A percentile compares a stretch with the other conserved stretches of the same genome.
phyloP scores from a whole-genome alignment of 2,888 invertebrate species.

The Eledona agricola region DNA sequence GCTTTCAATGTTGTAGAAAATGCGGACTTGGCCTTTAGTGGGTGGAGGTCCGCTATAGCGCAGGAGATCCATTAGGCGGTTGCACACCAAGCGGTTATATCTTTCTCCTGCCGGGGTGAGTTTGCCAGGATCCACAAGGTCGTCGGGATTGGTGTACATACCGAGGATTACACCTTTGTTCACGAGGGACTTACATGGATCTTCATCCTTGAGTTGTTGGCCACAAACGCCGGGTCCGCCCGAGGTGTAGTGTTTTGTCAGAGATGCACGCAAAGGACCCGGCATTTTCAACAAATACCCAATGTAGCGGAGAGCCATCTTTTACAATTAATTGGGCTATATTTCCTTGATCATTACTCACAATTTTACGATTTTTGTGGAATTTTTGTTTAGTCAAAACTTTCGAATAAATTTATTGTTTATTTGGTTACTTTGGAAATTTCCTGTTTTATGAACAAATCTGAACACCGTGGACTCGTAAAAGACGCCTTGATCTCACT shows the following conservation, averaged over 20 bases:
- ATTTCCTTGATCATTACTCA: slow-evolving; percentile 35
- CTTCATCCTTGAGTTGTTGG: slow-evolving; percentile 36
- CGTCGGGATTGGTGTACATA: slow-evolving; percentile 69
- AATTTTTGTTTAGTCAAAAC: slow-evolving; percentile 34
- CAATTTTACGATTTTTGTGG: slow-evolving; percentile 30
- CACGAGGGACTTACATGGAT: slow-evolving; percentile 50
- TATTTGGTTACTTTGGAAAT: slow-evolving; percentile 43
- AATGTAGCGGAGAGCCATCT: slow-evolving; percentile 28
- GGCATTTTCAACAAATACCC: slow-evolving; percentile 10
- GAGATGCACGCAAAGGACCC: slow-evolving; percentile 1
- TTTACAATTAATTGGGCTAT: slow-evolving; percentile 2
- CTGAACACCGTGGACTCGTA: no score
- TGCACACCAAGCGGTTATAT: slow-evolving; percentile 66
- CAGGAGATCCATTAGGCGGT: slow-evolving; percentile 66
- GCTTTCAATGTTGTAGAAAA: slow-evolving; percentile 72
- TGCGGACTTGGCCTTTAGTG: slow-evolving; percentile 66
- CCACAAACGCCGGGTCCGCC: slow-evolving; percentile 1
- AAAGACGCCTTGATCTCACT: no score
- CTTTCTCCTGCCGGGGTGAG: slow-evolving; percentile 70
- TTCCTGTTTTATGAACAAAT: no score
- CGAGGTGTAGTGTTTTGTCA: slow-evolving; percentile 1
- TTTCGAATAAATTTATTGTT: slow-evolving; percentile 37
- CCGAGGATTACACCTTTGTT: slow-evolving; percentile 69
- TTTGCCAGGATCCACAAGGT: slow-evolving; percentile 66
- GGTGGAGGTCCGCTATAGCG: slow-evolving; percentile 63